Evolutionary conservation across 2,113 vertebrate genomes (phyloP), one percentile per base, ranked within the genome.

Genomic region (Platysternon megacephalum): DNA sequence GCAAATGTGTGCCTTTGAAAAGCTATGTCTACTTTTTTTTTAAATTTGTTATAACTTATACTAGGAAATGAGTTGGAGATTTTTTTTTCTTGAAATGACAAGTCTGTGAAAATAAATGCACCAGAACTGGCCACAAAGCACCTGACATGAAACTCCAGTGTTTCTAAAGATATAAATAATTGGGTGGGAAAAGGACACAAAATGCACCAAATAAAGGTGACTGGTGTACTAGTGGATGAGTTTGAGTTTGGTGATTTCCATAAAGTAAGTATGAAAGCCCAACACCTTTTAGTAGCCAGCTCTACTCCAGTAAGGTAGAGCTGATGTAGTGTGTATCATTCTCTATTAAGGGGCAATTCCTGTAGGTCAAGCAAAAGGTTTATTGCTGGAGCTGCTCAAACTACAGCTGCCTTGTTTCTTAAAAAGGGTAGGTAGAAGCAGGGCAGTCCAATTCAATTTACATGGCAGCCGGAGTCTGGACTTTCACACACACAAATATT

Each of bases 401-500:
- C 74, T 46, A 44, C 13, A 44, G 74, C 85, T 82, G 68, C 82
- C 53, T 52, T 0, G 6, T 11, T 86, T 52, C 72, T 89, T 61
- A 32, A 82, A 26, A 56, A 53, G 49, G 65, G 72, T 52, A 13
- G 26, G 42, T 26, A 42, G 74, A 28, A 26, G 24, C 22, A 78
- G 42, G 42, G 74, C 6, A 46, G 6, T 21, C 22, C 26, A 78
- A 26, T 78, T 26, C 85, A 68, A 93, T 95, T 94, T 88, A 92
- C 85, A 93, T 84, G 93, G 89, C 42, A 95, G 96, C 96, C 91
- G 92, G 94, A 97, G 94, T 96, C 95, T 95, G 68, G 92, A 88
- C 89, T 93, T 93, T 39, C 6, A 26, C 22, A 74, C 19, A 42
- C 74, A 49, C 92, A 74, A 90, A 91, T 56, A 74, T 79, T 81